These are phyloP conservation scores for Acanthosoma haemorrhoidale DNA, from an alignment of 2,888 invertebrate genomes.

Conservation along the genomic window DNA sequence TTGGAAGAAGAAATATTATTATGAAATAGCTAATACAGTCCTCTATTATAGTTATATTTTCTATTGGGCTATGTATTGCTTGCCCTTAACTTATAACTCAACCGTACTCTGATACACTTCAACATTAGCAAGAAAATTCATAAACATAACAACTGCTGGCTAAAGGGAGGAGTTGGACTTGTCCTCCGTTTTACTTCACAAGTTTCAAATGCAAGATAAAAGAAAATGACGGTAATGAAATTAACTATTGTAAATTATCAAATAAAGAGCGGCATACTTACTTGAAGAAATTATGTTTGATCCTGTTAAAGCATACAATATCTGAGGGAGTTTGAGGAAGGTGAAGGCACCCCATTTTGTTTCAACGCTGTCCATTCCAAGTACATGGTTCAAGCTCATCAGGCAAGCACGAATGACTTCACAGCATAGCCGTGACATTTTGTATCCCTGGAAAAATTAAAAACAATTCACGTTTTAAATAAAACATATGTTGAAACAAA, in stretches of 20 bases:
- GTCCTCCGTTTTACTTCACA: too few species aligned
- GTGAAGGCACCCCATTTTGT: constrained; percentile 87
- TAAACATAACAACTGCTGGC: background rate
- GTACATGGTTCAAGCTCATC: constrained; percentile 81
- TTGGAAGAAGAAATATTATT: too few species aligned
- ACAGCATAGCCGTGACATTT: constrained; percentile 74
- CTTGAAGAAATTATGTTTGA: constrained; percentile 34
- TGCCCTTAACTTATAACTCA: too few species aligned
- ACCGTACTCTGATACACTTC: too few species aligned
- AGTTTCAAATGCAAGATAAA: too few species aligned
- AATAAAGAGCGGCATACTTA: constrained; percentile 9
- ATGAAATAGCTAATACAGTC: too few species aligned
- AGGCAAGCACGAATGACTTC: constrained; percentile 86
- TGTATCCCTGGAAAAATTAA: constrained; percentile 53
- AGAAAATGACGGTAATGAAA: background rate
- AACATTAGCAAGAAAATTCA: too few species aligned
- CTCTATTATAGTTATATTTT: too few species aligned
- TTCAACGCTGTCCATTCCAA: constrained; percentile 76
- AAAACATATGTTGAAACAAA: too few species aligned
- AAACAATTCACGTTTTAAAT: too few species aligned
- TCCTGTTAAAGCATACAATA: constrained; percentile 64
- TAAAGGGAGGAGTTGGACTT: too few species aligned
- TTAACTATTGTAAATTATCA: background rate
- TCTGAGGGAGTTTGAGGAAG: constrained; percentile 82
- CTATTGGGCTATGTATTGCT: too few species aligned